Conservation (phyloP, 2,113 vertebrate species). For the Notiomystis cincta region DNA sequence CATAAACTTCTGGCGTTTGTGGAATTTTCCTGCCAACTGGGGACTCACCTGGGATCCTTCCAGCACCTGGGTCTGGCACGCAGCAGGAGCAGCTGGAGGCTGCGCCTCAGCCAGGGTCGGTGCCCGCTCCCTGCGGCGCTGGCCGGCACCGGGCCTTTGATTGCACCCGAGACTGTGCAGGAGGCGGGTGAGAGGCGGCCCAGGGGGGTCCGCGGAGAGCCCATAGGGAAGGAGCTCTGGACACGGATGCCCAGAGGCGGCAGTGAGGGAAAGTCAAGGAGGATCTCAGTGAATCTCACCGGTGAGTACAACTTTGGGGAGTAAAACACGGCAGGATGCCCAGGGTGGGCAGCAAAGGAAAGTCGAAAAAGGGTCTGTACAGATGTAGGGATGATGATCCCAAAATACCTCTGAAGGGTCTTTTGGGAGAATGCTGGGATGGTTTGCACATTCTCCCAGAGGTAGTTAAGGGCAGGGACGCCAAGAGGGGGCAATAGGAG, state of each 20-base stretch:
- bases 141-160: no score
- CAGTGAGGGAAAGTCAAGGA: no score
- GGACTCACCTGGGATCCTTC: no score
- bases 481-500: neutral
- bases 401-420: accelerated
- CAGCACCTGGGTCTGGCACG: no score
- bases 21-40: no score
- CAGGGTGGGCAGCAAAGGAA: neutral
- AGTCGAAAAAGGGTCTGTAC: neutral
- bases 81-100: no score
- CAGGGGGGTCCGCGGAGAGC: accelerated
- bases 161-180: neutral
- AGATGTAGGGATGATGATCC: accelerated
- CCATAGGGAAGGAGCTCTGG: neutral
- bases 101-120: no score
- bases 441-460: neutral
- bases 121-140: no score
- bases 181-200: no score
- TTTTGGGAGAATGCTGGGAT: neutral
- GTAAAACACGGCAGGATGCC: neutral
- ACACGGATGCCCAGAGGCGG: neutral
- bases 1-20: no score
- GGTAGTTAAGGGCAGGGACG: accelerated
- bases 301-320: neutral
- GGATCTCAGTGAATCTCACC: accelerated